These are phyloP conservation scores for Labrus mixtus DNA, from an alignment of 2,113 vertebrate species.

Conservation along the genomic window DNA sequence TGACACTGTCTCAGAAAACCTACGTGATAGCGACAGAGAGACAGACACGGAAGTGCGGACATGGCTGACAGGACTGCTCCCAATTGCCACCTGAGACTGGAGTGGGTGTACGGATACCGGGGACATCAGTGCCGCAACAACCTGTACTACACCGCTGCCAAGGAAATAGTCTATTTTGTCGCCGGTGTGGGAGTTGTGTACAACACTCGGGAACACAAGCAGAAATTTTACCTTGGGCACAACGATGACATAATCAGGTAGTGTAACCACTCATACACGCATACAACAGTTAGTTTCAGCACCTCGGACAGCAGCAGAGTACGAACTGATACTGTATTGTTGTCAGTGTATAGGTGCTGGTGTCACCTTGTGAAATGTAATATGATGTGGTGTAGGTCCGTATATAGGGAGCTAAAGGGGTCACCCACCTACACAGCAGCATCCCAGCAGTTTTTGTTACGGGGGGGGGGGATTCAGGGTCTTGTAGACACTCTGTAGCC, in stretches of 20 bases:
- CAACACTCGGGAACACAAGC: slow-evolving; percentile 97
- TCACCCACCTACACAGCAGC: slow-evolving; percentile 6
- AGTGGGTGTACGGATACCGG: slow-evolving; percentile 98
- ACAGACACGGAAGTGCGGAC: slow-evolving; percentile 80
- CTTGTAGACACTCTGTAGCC: slow-evolving; percentile 32
- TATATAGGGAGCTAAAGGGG: not conserved
- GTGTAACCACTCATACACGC: not conserved
- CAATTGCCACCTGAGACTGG: slow-evolving; percentile 96
- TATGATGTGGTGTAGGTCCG: slow-evolving; percentile 37
- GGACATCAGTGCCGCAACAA: slow-evolving; percentile 99
- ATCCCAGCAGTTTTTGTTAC: slow-evolving; percentile 11
- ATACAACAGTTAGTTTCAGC: slow-evolving; percentile 54
- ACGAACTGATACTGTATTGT: slow-evolving; percentile 16
- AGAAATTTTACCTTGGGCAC: slow-evolving; percentile 99
- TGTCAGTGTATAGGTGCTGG: slow-evolving; percentile 44
- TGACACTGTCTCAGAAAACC: slow-evolving; percentile 72
- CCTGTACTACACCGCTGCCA: slow-evolving; percentile 97
- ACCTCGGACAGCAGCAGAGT: slow-evolving; percentile 67
- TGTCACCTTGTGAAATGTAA: slow-evolving; percentile 72
- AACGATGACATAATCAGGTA: slow-evolving; percentile 99
- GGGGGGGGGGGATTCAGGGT: not conserved
- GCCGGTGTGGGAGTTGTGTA: slow-evolving; percentile 98
- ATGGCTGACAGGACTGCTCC: slow-evolving; percentile 98
- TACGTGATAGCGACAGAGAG: slow-evolving; percentile 69
- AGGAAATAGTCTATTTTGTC: slow-evolving; percentile 98